Percentiles rank a stretch among this genome's conserved stretches.
phyloP scores from a whole-genome alignment of 2,888 invertebrate species.

The Eilema caniola region DNA sequence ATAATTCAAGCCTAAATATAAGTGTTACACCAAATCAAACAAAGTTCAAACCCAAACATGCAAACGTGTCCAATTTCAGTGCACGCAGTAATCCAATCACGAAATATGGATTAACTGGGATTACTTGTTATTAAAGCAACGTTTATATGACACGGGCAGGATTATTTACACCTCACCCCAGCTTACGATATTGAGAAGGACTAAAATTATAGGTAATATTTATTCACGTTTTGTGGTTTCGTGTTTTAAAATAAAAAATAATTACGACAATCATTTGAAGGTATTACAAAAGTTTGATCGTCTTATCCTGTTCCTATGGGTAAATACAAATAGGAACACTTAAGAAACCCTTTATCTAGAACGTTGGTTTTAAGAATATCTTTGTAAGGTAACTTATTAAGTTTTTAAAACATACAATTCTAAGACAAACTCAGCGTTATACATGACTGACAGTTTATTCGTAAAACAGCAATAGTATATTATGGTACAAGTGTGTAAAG shows the following conservation, averaged over 20 bases:
- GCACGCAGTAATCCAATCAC: slow-evolving; percentile 58
- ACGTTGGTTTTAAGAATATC: too few relatives aligned
- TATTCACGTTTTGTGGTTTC: not conserved
- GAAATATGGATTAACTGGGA: slow-evolving; percentile 57
- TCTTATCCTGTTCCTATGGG: too few relatives aligned
- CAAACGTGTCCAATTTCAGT: slow-evolving; percentile 39
- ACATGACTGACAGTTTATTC: not conserved
- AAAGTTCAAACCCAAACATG: slow-evolving; percentile 7
- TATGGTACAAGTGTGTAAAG: too few relatives aligned
- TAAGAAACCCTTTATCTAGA: too few relatives aligned
- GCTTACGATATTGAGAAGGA: slow-evolving; percentile 5
- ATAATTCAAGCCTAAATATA: too few relatives aligned
- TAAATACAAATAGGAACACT: too few relatives aligned
- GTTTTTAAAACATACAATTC: too few relatives aligned
- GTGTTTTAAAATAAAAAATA: not conserved
- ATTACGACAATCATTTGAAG: too few relatives aligned
- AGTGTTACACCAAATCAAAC: not conserved
- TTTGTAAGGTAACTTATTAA: too few relatives aligned
- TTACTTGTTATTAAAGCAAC: slow-evolving; percentile 64
- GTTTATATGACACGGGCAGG: slow-evolving; percentile 60
- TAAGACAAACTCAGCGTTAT: too few relatives aligned
- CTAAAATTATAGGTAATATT: not conserved
- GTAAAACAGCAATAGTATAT: too few relatives aligned
- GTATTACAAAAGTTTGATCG: too few relatives aligned
- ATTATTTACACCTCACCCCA: slow-evolving; percentile 57